Base-by-base conservation (phyloP, 1,140 invertebrate genomes). In the Conus betulinus region DNA sequence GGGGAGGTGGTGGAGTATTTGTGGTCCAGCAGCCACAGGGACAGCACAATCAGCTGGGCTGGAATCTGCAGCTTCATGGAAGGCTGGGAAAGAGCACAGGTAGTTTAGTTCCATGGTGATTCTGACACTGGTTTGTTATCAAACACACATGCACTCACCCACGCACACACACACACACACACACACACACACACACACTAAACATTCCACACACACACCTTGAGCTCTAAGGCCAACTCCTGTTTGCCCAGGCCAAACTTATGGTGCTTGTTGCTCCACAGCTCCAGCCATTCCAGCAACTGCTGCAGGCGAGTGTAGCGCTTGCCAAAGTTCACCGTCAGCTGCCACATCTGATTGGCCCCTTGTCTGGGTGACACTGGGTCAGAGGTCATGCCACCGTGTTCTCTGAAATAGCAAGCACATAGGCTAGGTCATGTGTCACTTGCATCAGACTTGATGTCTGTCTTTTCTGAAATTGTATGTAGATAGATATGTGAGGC, bases 21-120 rank as follows among this genome's bases (percentile, higher is more conserved):
- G 87, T 94, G 87, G 79, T 94, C 93, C 60, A 95, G 84, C 25
- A 94, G 85, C 93, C 94, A 95, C 25, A 94, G 88, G 27, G 91
- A 88, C 23, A 94, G 88, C 3, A 94, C 82, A n/a, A 94, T 92
- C 76, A 94, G 89, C 71, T 93, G 92, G 23, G 93, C 92, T 15
- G 92, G 93, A 67, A 94, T 92, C 52, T 91, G 89, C 27, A 94
- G 92, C 85, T 91, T 92, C 87, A 95, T 93, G 53, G 91, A 92
- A n/a, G 94, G 91, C 86, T 90, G 89, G 52, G 60, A 67, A 25
- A 86, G 20, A 52, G 17, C 7, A 39, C 39, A 39, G 39, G 39
- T 39, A 39, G 39, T 39, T 39, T 39, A 39, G 39, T 3, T 39
- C 39, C 39, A 39, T 39, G 39, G 39, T 39, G 39, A 39, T 39